Evolutionary conservation across 2,888 invertebrate species (phyloP).

Genomic region (Spilosoma lubricipeda): DNA sequence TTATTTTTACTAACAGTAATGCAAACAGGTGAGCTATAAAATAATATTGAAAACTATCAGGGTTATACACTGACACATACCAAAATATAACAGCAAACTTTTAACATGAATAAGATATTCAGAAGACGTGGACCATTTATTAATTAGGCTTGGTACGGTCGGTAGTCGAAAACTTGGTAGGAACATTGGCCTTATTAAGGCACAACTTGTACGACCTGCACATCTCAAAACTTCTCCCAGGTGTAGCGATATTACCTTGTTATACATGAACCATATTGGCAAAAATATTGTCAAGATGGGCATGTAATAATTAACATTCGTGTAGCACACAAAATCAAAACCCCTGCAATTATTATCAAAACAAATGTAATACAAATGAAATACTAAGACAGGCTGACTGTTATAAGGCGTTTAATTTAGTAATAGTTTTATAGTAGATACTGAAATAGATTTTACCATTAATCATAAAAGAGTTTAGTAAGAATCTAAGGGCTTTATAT

Average conservation of each 20-base stretch:
- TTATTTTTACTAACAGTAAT: not conserved
- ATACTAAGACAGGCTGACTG: too few species aligned
- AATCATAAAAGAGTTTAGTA: too few species aligned
- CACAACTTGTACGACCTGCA: conserved; percentile 47
- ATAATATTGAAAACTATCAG: not conserved
- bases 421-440: too few species aligned
- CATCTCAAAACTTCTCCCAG: conserved; percentile 35
- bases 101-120: conserved; percentile 9
- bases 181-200: conserved; percentile 42
- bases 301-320: conserved; percentile 7
- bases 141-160: conserved; percentile 18
- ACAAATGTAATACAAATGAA: not conserved
- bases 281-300: conserved; percentile 8
- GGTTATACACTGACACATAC: not conserved
- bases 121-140: conserved; percentile 18
- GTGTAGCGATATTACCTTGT: conserved; percentile 47
- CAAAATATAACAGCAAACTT: not conserved
- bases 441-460: too few species aligned
- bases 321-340: not conserved
- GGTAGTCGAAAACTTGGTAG: conserved; percentile 41
- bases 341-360: not conserved
- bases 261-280: conserved; percentile 26
- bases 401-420: too few species aligned
- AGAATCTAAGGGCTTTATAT: too few species aligned
- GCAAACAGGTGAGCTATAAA: not conserved